A percentile compares a stretch with the other conserved stretches of the same genome.
These are phyloP conservation scores for Biston betularia DNA, from an alignment of 2,888 invertebrate genomes.

Conservation along the genomic window DNA sequence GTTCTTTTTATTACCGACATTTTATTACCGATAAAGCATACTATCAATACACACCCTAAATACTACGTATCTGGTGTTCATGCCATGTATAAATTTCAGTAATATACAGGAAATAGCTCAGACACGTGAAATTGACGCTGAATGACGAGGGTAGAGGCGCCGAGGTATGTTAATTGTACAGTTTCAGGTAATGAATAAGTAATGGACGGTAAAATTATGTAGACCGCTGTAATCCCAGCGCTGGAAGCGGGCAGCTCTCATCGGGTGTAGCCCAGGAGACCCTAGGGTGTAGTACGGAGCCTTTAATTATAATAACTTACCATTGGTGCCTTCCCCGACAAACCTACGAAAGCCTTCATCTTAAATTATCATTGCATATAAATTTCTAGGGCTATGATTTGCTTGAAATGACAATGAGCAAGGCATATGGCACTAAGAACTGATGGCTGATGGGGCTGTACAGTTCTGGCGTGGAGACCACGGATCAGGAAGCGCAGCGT, in stretches of 20 bases:
- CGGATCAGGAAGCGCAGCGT: too few species aligned
- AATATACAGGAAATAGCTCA: constrained; percentile 26
- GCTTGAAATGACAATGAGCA: too few species aligned
- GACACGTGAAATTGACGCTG: constrained; percentile 47
- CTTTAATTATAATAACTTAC: constrained; percentile 20
- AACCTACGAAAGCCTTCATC: not conserved
- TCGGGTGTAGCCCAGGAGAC: not conserved
- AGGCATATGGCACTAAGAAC: too few species aligned
- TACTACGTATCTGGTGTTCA: constrained; percentile 2
- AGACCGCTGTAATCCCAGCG: constrained; percentile 15
- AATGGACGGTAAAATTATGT: constrained; percentile 37
- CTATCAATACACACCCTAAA: constrained; percentile 1
- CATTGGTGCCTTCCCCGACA: not conserved
- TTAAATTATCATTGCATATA: not conserved
- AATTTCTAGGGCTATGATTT: not conserved
- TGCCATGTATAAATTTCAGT: constrained; percentile 8
- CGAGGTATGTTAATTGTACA: constrained; percentile 52
- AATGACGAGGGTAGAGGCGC: constrained; percentile 54
- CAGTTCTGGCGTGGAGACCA: too few species aligned
- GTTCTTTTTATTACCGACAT: not conserved
- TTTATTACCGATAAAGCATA: not conserved
- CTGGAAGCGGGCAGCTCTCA: constrained; percentile 1
- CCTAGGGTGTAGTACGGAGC: constrained; percentile 13
- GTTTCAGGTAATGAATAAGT: constrained; percentile 51
- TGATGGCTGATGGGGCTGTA: too few species aligned